These are phyloP conservation scores for Pelobates cultripes DNA, from an alignment of 2,797 vertebrate species.

Conservation along the genomic window DNA sequence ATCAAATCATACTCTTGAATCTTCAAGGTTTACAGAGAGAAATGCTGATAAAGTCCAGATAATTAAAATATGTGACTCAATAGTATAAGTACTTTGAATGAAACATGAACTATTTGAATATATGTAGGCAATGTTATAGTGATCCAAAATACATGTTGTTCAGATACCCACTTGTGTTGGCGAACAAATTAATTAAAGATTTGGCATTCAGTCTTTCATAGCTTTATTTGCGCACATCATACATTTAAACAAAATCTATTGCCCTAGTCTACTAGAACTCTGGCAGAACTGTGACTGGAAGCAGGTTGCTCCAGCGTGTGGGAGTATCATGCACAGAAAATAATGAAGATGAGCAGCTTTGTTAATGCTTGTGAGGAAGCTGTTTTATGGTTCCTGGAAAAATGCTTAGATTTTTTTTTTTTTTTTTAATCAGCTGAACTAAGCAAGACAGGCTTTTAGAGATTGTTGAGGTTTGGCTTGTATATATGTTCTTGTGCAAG, in stretches of 20 bases:
- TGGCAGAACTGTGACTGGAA: slow-evolving; percentile 17
- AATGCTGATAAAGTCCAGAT: slow-evolving; percentile 18
- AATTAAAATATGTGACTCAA: slow-evolving; percentile 9
- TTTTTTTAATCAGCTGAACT: slow-evolving; percentile 42
- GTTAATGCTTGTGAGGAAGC: slow-evolving; percentile 54
- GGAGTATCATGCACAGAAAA: slow-evolving; percentile 51
- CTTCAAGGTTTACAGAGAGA: neutral
- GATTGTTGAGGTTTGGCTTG: slow-evolving; percentile 19
- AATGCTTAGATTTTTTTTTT: slow-evolving; percentile 44
- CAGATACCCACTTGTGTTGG: neutral
- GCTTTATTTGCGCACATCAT: slow-evolving; percentile 10
- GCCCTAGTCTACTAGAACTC: slow-evolving; percentile 48
- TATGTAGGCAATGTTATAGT: neutral
- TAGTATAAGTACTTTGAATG: too few relatives aligned
- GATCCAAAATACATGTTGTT: neutral
- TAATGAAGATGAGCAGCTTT: slow-evolving; percentile 56
- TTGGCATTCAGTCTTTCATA: neutral
- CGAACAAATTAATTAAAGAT: neutral
- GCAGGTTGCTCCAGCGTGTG: slow-evolving; percentile 59
- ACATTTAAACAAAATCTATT: slow-evolving; percentile 21
- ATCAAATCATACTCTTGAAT: slow-evolving; percentile 13
- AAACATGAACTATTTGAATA: neutral
- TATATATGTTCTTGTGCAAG: neutral
- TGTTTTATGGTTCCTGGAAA: slow-evolving; percentile 54
- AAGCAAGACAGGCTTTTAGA: slow-evolving; percentile 20